Evolutionary conservation across 1,140 invertebrate species (phyloP).

Genomic region (Nasonia giraulti): DNA sequence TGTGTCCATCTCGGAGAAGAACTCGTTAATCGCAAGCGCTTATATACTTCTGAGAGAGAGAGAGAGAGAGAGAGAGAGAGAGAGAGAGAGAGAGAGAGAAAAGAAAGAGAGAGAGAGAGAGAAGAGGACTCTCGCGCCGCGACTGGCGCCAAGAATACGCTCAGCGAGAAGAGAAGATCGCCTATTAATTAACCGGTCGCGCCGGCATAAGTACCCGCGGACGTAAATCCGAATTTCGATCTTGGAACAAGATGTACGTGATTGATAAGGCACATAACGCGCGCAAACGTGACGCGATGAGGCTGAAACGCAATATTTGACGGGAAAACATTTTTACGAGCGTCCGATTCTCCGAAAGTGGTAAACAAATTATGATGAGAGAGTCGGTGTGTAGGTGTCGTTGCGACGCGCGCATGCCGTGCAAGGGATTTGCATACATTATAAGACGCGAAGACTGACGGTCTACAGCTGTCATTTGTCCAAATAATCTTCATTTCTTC

Average conservation of each 20-base stretch:
- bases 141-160: slow-evolving; percentile 43
- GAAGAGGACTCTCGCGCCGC: not conserved
- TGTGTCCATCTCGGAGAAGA: not conserved
- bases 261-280: slow-evolving; percentile 29
- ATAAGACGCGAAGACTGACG: too few species aligned
- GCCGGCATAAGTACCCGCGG: not conserved
- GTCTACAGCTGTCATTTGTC: not conserved
- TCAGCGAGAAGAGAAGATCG: not conserved
- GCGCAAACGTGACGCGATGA: slow-evolving; percentile 22
- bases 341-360: slow-evolving; percentile 26
- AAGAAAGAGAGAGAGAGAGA: not conserved
- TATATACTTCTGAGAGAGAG: not conserved
- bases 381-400: not conserved
- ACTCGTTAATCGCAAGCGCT: slow-evolving; percentile 9
- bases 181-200: slow-evolving; percentile 47
- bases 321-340: slow-evolving; percentile 42
- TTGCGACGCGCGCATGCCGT: not conserved
- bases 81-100: not conserved
- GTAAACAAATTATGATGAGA: slow-evolving; percentile 19
- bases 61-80: not conserved
- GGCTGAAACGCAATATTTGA: slow-evolving; percentile 30
- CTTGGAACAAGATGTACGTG: slow-evolving; percentile 18
- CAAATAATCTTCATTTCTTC: not conserved
- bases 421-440: not conserved
- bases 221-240: slow-evolving; percentile 3